Evolutionary conservation across 2,888 invertebrate species (phyloP).

Genomic region (Nowickia ferox): DNA sequence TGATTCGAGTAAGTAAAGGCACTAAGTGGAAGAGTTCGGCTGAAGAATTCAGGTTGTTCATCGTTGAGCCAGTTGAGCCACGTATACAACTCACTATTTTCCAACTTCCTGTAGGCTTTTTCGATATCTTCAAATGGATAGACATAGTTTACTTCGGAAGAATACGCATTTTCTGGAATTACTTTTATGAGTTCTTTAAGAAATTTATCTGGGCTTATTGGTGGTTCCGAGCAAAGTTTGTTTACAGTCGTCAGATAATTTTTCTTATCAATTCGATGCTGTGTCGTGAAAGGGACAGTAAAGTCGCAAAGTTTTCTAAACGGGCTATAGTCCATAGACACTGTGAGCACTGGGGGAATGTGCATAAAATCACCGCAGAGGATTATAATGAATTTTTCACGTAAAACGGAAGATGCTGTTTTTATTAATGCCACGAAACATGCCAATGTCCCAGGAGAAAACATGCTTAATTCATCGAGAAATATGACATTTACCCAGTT

Average conservation of each 20-base stretch:
- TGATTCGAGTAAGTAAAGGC: not conserved
- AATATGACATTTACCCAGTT: not conserved
- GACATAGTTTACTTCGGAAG: not conserved
- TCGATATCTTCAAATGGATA: not conserved
- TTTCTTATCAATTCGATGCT: not conserved
- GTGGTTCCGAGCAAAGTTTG: not conserved
- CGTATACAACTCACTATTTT: not conserved
- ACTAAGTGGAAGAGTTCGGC: not conserved
- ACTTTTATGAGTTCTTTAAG: not conserved
- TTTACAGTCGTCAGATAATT: not conserved
- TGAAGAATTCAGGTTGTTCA: not conserved
- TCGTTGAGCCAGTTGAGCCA: not conserved
- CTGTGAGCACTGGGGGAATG: not conserved
- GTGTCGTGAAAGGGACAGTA: not conserved
- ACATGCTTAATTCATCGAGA: conserved; percentile 15
- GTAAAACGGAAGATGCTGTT: not conserved
- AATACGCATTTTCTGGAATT: not conserved
- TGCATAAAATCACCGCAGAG: conserved; percentile 11
- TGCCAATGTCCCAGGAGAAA: not conserved
- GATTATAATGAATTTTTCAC: conserved; percentile 3
- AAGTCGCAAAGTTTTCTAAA: not conserved
- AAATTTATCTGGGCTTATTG: not conserved
- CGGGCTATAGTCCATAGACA: not conserved
- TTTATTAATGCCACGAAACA: not conserved
- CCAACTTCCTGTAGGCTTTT: not conserved